These are phyloP conservation scores for Orchesellides sinensis DNA, from an alignment of 2,888 invertebrate genomes.

Conservation along the genomic window DNA sequence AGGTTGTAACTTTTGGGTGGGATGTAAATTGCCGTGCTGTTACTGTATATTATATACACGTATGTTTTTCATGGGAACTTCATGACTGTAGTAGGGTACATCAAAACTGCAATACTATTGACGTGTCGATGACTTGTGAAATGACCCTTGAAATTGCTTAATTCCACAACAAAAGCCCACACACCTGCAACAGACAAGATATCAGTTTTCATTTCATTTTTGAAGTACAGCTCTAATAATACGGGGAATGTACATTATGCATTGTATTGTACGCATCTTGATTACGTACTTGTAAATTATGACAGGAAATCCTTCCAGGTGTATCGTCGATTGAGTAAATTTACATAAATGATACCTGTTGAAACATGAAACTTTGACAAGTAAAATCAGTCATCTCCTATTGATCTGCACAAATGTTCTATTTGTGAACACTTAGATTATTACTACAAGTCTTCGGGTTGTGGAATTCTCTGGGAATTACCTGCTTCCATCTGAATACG, in stretches of 20 bases:
- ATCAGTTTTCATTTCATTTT: constrained; percentile 23
- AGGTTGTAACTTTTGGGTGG: no score
- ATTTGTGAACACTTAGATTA: background rate
- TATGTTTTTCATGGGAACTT: no score
- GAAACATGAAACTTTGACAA: constrained; percentile 5
- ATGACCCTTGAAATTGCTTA: constrained; percentile 51
- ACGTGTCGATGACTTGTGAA: constrained; percentile 43
- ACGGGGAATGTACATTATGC: background rate
- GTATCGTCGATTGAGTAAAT: background rate
- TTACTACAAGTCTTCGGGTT: background rate
- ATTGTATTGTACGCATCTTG: background rate
- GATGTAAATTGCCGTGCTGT: no score
- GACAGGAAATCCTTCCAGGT: constrained; percentile 9
- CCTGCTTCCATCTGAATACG: background rate
- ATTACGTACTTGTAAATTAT: background rate
- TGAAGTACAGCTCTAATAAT: no score
- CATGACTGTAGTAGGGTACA: background rate
- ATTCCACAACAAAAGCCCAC: constrained; percentile 35
- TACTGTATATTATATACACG: no score
- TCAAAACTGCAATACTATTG: no score
- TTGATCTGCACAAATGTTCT: background rate
- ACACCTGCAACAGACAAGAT: constrained; percentile 17
- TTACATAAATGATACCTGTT: background rate
- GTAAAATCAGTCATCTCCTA: background rate
- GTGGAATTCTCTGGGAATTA: constrained; percentile 18